These are phyloP conservation scores for Ctenopoma kingsleyae DNA, from an alignment of 2,797 vertebrate species.

Conservation along the genomic window DNA sequence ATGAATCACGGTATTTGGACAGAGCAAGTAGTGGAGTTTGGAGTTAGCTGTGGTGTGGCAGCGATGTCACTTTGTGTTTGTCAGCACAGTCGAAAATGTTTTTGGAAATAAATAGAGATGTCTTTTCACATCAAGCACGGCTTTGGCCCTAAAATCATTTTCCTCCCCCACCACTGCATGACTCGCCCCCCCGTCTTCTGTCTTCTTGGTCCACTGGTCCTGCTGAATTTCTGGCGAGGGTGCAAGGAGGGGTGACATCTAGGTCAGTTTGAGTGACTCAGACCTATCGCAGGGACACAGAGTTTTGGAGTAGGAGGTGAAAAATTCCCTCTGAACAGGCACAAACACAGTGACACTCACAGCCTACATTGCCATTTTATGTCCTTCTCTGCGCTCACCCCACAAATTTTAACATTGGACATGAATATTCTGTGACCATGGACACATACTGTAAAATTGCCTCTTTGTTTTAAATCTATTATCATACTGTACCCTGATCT, in stretches of 20 bases:
- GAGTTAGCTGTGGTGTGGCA: slow-evolving; percentile 49
- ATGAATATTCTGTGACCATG: slow-evolving; percentile 44
- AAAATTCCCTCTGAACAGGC: slow-evolving; percentile 37
- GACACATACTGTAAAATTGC: slow-evolving; percentile 17
- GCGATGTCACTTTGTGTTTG: slow-evolving; percentile 69
- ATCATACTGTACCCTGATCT: slow-evolving; percentile 14
- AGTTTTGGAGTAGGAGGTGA: slow-evolving; percentile 58
- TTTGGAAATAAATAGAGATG: slow-evolving; percentile 74
- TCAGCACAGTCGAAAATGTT: slow-evolving; percentile 57
- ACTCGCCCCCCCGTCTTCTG: not conserved
- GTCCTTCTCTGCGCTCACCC: slow-evolving; percentile 6
- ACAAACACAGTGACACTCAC: slow-evolving; percentile 6
- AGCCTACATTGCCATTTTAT: slow-evolving; percentile 4
- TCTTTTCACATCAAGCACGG: slow-evolving; percentile 71
- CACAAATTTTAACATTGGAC: slow-evolving; percentile 21
- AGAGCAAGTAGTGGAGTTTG: slow-evolving; percentile 35
- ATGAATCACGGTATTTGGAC: slow-evolving; percentile 53
- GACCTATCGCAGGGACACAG: slow-evolving; percentile 58
- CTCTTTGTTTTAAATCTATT: slow-evolving; percentile 36
- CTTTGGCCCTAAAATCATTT: slow-evolving; percentile 52
- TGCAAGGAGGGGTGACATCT: slow-evolving; percentile 66
- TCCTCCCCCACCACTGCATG: not conserved
- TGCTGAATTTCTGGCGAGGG: slow-evolving; percentile 48
- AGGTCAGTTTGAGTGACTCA: slow-evolving; percentile 76
- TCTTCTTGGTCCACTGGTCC: slow-evolving; percentile 61